Evolutionary conservation across 2,888 invertebrate genomes (phyloP).

Genomic region (Trichogramma dendrolimi): DNA sequence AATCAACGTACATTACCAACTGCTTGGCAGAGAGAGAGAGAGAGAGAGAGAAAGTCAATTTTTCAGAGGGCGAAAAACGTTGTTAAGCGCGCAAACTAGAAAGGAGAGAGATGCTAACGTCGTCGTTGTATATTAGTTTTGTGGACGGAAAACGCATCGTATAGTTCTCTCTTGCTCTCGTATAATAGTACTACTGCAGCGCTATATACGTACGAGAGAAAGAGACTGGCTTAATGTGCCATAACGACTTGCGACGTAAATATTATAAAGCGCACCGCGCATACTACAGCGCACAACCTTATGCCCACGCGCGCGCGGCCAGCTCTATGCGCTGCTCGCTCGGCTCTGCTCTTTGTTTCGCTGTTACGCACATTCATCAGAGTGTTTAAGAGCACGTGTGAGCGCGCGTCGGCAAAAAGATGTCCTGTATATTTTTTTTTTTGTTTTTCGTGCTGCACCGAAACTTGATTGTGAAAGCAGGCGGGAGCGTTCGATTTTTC

Average conservation of each 20-base stretch:
- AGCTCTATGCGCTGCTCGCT: no score
- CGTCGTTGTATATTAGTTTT: constrained; percentile 17
- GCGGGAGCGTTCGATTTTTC: no score
- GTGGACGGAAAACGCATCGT: constrained; percentile 5
- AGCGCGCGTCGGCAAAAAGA: no score
- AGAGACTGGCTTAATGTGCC: constrained; percentile 30
- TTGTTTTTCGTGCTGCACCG: no score
- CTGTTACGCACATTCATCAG: no score
- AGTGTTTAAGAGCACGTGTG: no score
- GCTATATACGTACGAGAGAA: not conserved
- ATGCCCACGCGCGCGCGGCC: not conserved
- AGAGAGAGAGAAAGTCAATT: constrained; percentile 1
- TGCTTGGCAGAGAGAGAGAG: no score
- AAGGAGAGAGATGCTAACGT: not conserved
- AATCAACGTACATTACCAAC: no score
- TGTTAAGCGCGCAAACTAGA: not conserved
- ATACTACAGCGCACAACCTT: not conserved
- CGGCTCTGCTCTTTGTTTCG: no score
- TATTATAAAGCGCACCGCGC: constrained; percentile 29
- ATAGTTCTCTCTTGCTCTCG: not conserved
- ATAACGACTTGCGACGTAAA: constrained; percentile 34
- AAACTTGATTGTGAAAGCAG: no score
- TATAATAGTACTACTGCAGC: no score
- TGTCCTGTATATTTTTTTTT: no score
- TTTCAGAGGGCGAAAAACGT: constrained; percentile 4